phyloP scores from a whole-genome alignment of 1,140 invertebrate species.

The Macrostomum lignano region DNA sequence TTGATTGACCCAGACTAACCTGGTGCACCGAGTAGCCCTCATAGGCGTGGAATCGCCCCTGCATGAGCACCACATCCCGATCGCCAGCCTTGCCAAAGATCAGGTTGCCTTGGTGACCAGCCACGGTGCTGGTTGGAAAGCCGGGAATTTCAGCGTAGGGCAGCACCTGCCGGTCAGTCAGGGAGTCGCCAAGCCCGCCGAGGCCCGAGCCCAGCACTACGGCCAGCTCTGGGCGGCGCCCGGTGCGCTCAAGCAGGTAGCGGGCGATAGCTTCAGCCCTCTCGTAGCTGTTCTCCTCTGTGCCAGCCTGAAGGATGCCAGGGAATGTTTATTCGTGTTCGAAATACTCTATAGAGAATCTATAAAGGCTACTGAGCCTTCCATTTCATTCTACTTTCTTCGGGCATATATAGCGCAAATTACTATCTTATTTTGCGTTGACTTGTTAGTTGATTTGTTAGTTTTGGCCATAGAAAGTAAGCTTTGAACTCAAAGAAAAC shows the following conservation, averaged over 20 bases:
- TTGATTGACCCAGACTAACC: no score
- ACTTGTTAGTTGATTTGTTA: no score
- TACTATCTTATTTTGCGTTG: no score
- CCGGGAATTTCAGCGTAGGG: constrained; percentile 60
- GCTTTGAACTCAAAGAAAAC: no score
- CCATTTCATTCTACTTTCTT: no score
- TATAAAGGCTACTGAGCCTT: no score
- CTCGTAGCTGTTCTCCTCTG: no score
- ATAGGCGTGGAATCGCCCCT: constrained; percentile 75
- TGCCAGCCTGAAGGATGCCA: no score
- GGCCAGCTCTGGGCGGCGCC: constrained; percentile 43
- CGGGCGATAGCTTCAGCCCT: background rate
- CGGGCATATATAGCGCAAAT: no score
- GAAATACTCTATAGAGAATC: no score
- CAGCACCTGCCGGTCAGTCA: constrained; percentile 43
- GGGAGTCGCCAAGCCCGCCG: constrained; percentile 46
- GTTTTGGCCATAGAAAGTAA: no score
- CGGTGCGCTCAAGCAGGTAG: background rate
- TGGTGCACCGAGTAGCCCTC: constrained; percentile 76
- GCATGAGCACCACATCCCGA: constrained; percentile 61
- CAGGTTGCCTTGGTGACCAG: constrained; percentile 57
- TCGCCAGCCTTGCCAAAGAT: constrained; percentile 51
- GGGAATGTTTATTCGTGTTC: no score
- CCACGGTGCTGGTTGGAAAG: constrained; percentile 55
- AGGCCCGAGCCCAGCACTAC: constrained; percentile 81